Base-by-base conservation (phyloP, 2,888 invertebrate genomes). In the Cephus runcator region DNA sequence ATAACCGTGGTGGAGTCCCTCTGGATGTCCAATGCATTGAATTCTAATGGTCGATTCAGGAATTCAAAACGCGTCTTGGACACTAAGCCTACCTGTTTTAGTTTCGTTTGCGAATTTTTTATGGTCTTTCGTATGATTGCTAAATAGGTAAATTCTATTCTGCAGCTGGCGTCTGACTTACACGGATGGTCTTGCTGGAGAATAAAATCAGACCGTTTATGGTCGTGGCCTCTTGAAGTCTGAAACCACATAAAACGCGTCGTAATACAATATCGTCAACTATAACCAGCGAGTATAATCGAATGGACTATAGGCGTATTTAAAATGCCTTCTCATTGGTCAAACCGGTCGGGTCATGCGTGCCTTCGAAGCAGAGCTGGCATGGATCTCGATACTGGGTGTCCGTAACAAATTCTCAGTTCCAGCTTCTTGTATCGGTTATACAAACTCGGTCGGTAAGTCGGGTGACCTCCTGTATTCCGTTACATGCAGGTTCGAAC, bases 291-390 rank as follows among this genome's bases (percentile, higher is more conserved):
- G 74, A 74, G 31, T 34, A 34, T 74, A 30, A 36, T 34, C 36
- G 74, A 30, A 34, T 34, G 30, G 36, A 34, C 74, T 34, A 34
- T 74, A 34, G 74, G 75, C 74, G 76, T 76, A 82, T 80, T 79
- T 80, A 68, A 81, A 78, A 75, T 69, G 74, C 76, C 75, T 34
- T 75, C 73, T 82, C 81, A 78, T 81, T 75, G 77, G 79, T 77
- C 74, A 79, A 76, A 77, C 79, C 79, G 71, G 74, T 69, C 74
- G 40, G 34, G 73, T 76, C 79, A 34, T 33, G 73, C 75, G 75
- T 76, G 73, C 71, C 69, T n/a, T 68, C 36, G 75, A 35, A 73
- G 56, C 77, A 69, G 12, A n/a, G 15, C 15, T 34, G 33, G 77
- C 36, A n/a, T 12, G 30, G 71, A 33, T 71, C 71, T 71, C 33